A percentile compares a stretch with the other conserved stretches of the same genome.
Conservation (phyloP, 2,113 vertebrate species). For the Tapirus terrestris region DNA sequence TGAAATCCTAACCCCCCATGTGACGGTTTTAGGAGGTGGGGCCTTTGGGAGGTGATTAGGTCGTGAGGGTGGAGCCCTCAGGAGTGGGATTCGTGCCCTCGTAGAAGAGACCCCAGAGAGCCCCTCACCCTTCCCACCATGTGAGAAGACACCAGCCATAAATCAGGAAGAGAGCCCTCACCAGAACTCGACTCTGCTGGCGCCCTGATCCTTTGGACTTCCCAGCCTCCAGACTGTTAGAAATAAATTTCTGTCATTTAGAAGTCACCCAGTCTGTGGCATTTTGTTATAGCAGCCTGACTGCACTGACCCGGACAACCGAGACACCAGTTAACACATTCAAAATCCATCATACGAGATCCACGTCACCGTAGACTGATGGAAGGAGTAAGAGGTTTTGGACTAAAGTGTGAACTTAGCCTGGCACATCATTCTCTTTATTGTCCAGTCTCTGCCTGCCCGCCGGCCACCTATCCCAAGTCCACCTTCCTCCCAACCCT, state of each 20-base stretch:
- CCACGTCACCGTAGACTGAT: fast-evolving
- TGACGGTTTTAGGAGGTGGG: not conserved
- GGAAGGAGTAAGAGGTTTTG: not conserved
- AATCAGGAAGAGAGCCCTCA: not conserved
- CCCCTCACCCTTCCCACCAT: not conserved
- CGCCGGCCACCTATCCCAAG: not conserved
- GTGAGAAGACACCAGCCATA: not conserved
- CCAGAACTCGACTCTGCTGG: too few relatives aligned
- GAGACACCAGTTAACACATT: not conserved
- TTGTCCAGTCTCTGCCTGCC: not conserved
- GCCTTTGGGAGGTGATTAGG: not conserved
- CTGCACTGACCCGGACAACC: not conserved
- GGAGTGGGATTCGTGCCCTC: too few relatives aligned
- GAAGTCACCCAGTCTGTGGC: not conserved
- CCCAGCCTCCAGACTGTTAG: not conserved
- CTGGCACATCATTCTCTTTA: not conserved
- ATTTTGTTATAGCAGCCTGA: not conserved
- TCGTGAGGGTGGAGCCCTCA: not conserved
- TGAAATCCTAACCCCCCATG: not conserved
- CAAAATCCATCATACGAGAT: not conserved
- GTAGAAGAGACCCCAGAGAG: not conserved
- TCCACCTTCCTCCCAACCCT: not conserved
- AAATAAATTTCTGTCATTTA: not conserved
- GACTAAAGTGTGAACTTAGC: not conserved
- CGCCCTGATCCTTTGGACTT: not conserved